Conservation (phyloP, 2,888 invertebrate species). For the Polyploca ridens region DNA sequence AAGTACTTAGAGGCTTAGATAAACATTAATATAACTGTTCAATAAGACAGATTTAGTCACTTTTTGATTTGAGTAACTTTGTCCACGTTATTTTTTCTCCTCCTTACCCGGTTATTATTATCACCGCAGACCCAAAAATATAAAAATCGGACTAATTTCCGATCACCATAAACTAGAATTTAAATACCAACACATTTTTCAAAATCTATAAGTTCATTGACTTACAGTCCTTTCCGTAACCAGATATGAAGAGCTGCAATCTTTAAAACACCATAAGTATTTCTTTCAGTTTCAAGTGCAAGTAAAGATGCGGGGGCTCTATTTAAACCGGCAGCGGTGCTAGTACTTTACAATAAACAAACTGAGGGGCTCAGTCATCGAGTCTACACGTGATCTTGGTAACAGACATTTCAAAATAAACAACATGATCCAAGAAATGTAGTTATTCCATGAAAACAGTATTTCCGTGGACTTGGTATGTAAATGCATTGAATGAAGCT, state of each 20-base stretch:
- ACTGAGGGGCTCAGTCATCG: slow-evolving; percentile 72
- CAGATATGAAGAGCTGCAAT: slow-evolving; percentile 31
- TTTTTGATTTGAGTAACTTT: neutral
- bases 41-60: too few relatives aligned
- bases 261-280: slow-evolving; percentile 19
- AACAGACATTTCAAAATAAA: slow-evolving; percentile 79
- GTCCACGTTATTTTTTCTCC: neutral
- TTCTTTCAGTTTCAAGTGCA: slow-evolving; percentile 15
- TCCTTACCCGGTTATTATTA: neutral
- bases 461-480: slow-evolving; percentile 47
- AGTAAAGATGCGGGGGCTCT: slow-evolving; percentile 34
- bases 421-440: slow-evolving; percentile 52
- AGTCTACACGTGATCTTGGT: slow-evolving; percentile 61
- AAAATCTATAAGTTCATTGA: slow-evolving; percentile 35
- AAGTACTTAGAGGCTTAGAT: too few relatives aligned
- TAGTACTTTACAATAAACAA: slow-evolving; percentile 65
- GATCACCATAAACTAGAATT: neutral
- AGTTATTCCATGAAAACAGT: slow-evolving; percentile 67
- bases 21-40: too few relatives aligned
- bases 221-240: slow-evolving; percentile 28
- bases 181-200: slow-evolving; percentile 15
- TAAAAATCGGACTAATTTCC: slow-evolving; percentile 25
- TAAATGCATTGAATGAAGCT: slow-evolving; percentile 2
- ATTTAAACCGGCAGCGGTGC: slow-evolving; percentile 46
- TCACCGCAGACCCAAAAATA: slow-evolving; percentile 18